Evolutionary conservation across 2,797 vertebrate species (phyloP).

Genomic region (Muscicapa comitata): DNA sequence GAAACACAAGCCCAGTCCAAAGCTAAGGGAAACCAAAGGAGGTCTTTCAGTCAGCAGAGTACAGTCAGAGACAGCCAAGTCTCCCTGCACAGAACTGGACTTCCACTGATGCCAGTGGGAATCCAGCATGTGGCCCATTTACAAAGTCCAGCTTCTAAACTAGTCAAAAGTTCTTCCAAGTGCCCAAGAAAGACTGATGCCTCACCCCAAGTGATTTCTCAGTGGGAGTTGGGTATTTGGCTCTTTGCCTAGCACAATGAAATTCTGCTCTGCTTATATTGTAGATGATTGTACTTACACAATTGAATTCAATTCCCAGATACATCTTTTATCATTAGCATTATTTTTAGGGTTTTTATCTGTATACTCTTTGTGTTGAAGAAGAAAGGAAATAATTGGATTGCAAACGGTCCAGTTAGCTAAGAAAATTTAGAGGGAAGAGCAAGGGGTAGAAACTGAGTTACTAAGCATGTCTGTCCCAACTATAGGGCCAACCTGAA

Average conservation of each 20-base stretch:
- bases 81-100: not conserved
- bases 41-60: not conserved
- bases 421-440: not conserved
- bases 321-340: not conserved
- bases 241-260: not conserved
- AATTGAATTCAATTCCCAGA: not conserved
- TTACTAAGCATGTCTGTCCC: not conserved
- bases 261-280: not conserved
- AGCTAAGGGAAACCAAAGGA: not conserved
- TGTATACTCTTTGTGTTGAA: not conserved
- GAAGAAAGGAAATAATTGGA: not conserved
- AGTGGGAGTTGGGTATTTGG: not conserved
- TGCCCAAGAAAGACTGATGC: not conserved
- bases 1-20: not conserved
- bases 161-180: not conserved
- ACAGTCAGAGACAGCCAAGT: not conserved
- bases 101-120: not conserved
- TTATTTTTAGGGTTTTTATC: conserved; percentile 1
- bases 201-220: not conserved
- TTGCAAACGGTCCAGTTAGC: not conserved
- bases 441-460: not conserved
- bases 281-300: not conserved
- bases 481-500: not conserved
- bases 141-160: not conserved
- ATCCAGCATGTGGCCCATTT: rapidly evolving